Percentiles rank a stretch among this genome's conserved stretches.
Evolutionary conservation across 2,888 invertebrate species (phyloP).

Genomic region (Andrena chrysosceles): DNA sequence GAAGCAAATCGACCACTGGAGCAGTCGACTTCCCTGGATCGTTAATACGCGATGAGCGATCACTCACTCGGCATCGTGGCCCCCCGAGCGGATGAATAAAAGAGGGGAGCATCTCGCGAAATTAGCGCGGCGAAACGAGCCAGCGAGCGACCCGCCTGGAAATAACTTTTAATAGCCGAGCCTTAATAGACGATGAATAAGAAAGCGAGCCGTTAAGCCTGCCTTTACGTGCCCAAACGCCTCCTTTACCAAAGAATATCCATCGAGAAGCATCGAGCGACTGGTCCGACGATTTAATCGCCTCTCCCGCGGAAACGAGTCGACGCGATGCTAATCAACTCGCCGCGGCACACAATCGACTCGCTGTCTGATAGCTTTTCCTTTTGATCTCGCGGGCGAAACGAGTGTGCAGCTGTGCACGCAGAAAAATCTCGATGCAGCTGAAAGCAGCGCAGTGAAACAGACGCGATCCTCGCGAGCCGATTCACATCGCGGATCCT

Average conservation of each 20-base stretch:
- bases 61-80: background rate
- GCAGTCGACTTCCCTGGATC: background rate
- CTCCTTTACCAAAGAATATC: background rate
- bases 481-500: background rate
- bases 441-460: too few relatives aligned
- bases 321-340: too few relatives aligned
- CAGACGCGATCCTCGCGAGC: background rate
- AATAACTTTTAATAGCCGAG: slow-evolving; percentile 35
- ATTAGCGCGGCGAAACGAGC: slow-evolving; percentile 25
- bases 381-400: background rate
- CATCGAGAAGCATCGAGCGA: background rate
- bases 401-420: too few relatives aligned
- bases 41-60: slow-evolving; percentile 2
- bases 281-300: background rate
- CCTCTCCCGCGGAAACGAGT: too few relatives aligned
- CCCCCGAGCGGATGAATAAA: slow-evolving; percentile 10
- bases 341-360: too few relatives aligned
- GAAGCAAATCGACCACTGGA: background rate
- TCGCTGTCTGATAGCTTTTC: background rate
- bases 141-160: background rate
- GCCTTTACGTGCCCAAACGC: background rate
- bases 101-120: slow-evolving; percentile 15
- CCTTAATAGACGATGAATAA: slow-evolving; percentile 28
- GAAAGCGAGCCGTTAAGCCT: slow-evolving; percentile 2
- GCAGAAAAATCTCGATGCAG: too few relatives aligned